Evolutionary conservation across 1,140 invertebrate genomes (phyloP), one percentile per base, ranked within the genome.

Genomic region (Caenorhabditis tropicalis): DNA sequence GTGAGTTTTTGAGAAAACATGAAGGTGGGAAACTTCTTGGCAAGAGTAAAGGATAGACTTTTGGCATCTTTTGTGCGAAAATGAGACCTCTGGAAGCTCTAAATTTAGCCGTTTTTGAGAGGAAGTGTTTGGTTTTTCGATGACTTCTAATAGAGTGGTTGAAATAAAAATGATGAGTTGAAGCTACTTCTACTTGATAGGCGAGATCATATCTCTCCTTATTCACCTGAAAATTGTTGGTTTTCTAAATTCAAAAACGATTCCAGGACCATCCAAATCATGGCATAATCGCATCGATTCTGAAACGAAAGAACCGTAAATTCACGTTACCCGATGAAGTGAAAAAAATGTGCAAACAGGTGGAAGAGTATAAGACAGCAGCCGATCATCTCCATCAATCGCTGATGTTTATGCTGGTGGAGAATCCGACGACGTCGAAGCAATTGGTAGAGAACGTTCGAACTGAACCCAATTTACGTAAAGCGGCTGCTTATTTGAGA

Each of bases 231-330:
- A 51, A 51, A n/a, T n/a, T n/a, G n/a, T n/a, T n/a, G n/a, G n/a
- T n/a, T n/a, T n/a, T n/a, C n/a, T n/a, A n/a, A n/a, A n/a, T n/a
- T n/a, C n/a, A n/a, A n/a, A n/a, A n/a, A n/a, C n/a, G n/a, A n/a
- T n/a, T 65, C 4, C 58, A 65, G 58, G 58, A 65, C n/a, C 58
- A 65, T 33, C 58, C 58, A 65, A 65, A 65, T 65, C 58, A 65
- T 36, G 58, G 58, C 1, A 36, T 65, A 65, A 16, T 65, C 10
- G 33, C 58, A 36, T 65, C 58, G 58, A 65, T 65, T 65, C 31
- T 65, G 58, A 65, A 65, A 36, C 29, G 31, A 33, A 65, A 65
- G 21, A 36, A 58, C 15, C 53, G 58, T 9, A 33, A 19, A 36
- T 65, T 74, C 36, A 10, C 36, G n/a, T 43, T 74, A 36, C 24